Percentiles rank a stretch among this genome's conserved stretches.
Conservation (phyloP, 2,888 invertebrate species). For the Trachelus stipa region DNA sequence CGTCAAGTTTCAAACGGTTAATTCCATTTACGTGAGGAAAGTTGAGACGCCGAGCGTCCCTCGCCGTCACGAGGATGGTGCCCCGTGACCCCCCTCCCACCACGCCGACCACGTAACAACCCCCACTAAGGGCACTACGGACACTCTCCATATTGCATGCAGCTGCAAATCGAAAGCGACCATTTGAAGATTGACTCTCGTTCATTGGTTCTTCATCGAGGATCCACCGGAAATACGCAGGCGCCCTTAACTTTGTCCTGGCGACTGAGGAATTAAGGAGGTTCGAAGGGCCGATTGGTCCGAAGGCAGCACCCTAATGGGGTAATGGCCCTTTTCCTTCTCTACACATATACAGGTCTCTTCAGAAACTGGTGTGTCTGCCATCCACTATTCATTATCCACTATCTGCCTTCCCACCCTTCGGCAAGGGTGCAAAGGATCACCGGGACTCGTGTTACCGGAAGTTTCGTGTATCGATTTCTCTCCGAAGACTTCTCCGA, state of each 20-base stretch:
- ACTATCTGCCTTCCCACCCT: no score
- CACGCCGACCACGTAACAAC: no score
- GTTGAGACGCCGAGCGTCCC: conserved; percentile 10
- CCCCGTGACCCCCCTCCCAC: not conserved
- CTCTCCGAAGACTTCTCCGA: no score
- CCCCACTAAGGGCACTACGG: not conserved
- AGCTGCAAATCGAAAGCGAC: conserved; percentile 43
- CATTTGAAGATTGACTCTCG: conserved; percentile 52
- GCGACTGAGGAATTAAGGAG: not conserved
- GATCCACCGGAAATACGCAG: conserved; percentile 25
- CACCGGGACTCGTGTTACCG: no score
- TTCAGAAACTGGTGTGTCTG: no score
- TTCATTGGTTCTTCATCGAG: conserved; percentile 45
- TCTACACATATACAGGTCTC: not conserved
- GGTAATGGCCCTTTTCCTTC: not conserved
- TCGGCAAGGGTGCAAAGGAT: no score
- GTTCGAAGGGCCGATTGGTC: no score
- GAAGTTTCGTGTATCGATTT: no score
- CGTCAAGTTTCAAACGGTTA: conserved; percentile 48
- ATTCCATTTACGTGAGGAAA: conserved; percentile 44
- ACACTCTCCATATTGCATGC: not conserved
- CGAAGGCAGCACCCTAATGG: no score
- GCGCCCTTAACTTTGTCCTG: conserved; percentile 29
- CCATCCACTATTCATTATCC: no score
- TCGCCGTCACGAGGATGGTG: not conserved